Evolutionary conservation across 2,888 invertebrate species (phyloP), one percentile per base, ranked within the genome.

Genomic region (Eupithecia subfuscata): DNA sequence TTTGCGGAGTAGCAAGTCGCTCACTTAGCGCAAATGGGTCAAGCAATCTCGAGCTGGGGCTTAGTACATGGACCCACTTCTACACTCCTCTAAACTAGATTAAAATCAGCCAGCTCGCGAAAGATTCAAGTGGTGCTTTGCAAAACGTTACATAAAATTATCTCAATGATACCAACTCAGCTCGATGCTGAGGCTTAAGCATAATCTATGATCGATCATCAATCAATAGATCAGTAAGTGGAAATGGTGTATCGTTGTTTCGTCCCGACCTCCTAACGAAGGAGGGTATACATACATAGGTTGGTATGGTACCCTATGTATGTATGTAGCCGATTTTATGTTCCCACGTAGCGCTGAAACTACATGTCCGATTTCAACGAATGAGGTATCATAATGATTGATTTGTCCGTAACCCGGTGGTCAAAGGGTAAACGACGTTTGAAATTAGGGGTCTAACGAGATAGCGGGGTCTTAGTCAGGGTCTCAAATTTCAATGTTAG

Each of bases 1-100:
- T 68, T 68, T 68, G 43, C 43, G 43, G 43, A 68, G 68, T 14
- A 68, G 25, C 56, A 63, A 71, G 70, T 71, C 70, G 63, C 43
- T 71, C 45, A 71, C 69, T 73, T 45, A 45, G 69, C 45, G 69
- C 68, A 69, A 73, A 73, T 73, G 43, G 68, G 73, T 73, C 73
- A 73, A 68, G 73, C 69, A 63, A 73, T 73, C 73, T 73, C 40
- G 73, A 70, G 63, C 25, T 71, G 18, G 12, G 43, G 14, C 60
- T 37, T 45, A 56, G 69, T 52, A 70, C 69, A 52, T 18, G 69
- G 22, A 48, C 22, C 45, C 69, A 69, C 48, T 69, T 70, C 56
- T 37, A 40, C 56, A 56, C 70, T 52, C 56, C 34, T 30, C 67
- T 22, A 37, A 56, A 52, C 40, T 22, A 52, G 56, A 56, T 72